Percentiles rank a stretch among this genome's conserved stretches.
These are phyloP conservation scores for Solen grandis DNA, from an alignment of 1,140 invertebrate genomes.

Conservation along the genomic window DNA sequence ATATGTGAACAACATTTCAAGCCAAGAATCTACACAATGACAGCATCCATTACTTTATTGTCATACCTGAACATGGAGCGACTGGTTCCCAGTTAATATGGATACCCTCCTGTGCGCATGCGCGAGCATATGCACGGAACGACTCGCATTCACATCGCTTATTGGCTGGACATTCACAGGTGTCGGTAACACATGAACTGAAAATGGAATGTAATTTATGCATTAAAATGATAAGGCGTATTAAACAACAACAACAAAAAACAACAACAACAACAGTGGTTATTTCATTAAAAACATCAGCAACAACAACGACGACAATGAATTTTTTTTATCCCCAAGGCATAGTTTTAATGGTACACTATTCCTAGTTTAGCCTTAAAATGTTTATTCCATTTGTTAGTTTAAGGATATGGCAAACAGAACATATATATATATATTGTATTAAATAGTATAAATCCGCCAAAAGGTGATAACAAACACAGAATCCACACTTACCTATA, in stretches of 20 bases:
- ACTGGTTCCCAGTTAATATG: slow-evolving; percentile 67
- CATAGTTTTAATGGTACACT: too few relatives aligned
- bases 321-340: too few relatives aligned
- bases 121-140: slow-evolving; percentile 92
- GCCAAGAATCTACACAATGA: too few relatives aligned
- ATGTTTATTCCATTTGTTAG: neutral
- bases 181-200: slow-evolving; percentile 92
- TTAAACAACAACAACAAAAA: neutral
- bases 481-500: slow-evolving; percentile 77
- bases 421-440: neutral
- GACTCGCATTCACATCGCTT: slow-evolving; percentile 93
- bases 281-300: too few relatives aligned
- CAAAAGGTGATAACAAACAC: too few relatives aligned
- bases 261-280: too few relatives aligned
- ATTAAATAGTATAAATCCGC: too few relatives aligned
- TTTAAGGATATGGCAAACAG: neutral
- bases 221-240: neutral
- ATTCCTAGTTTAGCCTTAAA: too few relatives aligned
- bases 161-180: slow-evolving; percentile 91
- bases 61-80: slow-evolving; percentile 68
- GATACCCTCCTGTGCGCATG: slow-evolving; percentile 88
- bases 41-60: too few relatives aligned
- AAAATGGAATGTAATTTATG: slow-evolving; percentile 43
- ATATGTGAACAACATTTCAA: too few relatives aligned
- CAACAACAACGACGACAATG: too few relatives aligned